Percentiles rank a stretch among this genome's conserved stretches.
Conservation (phyloP, 2,113 vertebrate species). For the Sapajus apella region DNA sequence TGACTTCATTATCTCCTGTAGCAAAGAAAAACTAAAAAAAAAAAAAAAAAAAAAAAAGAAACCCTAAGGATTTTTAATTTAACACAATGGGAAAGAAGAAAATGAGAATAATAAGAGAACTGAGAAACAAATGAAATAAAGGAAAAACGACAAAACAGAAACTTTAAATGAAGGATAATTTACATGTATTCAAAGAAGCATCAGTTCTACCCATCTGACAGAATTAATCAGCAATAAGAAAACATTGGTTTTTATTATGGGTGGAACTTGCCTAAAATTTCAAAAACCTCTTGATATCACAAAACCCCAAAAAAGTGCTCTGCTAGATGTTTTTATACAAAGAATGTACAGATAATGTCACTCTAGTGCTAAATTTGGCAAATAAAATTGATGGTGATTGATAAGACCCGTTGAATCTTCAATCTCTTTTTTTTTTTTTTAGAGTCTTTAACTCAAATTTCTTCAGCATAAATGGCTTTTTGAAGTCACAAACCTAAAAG, state of each 20-base stretch:
- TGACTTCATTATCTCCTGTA: neutral
- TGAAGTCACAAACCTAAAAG: constrained; percentile 55
- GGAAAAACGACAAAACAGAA: constrained; percentile 41
- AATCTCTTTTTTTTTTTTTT: neutral
- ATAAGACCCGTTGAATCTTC: constrained; percentile 57
- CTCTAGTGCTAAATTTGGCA: constrained; percentile 62
- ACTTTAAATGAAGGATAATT: constrained; percentile 52
- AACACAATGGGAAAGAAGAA: constrained; percentile 32
- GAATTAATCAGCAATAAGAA: constrained; percentile 51
- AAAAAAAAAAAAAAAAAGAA: neutral
- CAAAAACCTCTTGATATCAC: constrained; percentile 45
- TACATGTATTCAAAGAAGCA: constrained; percentile 37
- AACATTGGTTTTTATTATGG: constrained; percentile 39
- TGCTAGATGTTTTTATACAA: constrained; percentile 55
- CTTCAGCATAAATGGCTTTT: constrained; percentile 29
- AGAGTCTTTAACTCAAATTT: constrained; percentile 43
- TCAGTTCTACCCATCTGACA: constrained; percentile 35
- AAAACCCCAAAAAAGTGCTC: constrained; percentile 16
- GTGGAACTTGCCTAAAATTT: constrained; percentile 54
- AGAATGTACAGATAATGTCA: constrained; percentile 58
- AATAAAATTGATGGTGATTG: constrained; percentile 64
- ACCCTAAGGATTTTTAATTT: constrained; percentile 28
- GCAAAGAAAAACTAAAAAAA: constrained; percentile 35
- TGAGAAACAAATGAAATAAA: neutral
- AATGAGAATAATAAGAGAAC: constrained; percentile 29